Conservation (phyloP, 2,888 invertebrate species). For the Leptinotarsa juncta region DNA sequence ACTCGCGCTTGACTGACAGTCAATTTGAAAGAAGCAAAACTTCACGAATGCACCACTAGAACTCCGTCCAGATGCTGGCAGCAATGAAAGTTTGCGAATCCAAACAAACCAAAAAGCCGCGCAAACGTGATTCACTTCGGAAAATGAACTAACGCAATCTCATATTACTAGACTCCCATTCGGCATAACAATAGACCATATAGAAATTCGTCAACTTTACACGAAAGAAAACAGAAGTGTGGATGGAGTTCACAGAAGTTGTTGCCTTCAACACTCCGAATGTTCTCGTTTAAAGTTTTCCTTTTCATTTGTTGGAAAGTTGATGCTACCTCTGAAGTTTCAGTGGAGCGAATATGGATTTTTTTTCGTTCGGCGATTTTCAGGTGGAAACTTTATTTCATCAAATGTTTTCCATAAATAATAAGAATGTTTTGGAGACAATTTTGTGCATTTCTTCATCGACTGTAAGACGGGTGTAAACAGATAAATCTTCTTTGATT, state of each 20-base stretch:
- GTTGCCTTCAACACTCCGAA: neutral
- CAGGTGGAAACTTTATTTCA: too few species aligned
- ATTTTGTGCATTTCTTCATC: too few species aligned
- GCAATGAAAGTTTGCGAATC: slow-evolving; percentile 2
- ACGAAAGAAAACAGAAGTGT: neutral
- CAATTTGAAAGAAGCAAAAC: neutral
- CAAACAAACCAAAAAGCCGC: slow-evolving; percentile 3
- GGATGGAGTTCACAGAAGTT: neutral
- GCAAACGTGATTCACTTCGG: neutral
- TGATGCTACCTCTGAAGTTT: neutral
- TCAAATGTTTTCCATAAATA: too few species aligned
- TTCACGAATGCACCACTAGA: neutral
- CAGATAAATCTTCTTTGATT: too few species aligned
- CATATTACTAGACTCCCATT: neutral
- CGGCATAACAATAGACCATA: slow-evolving; percentile 2
- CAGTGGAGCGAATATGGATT: neutral
- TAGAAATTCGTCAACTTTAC: slow-evolving; percentile 9
- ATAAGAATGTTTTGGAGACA: too few species aligned
- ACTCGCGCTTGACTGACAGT: neutral
- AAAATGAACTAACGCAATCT: neutral
- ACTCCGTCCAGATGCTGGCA: neutral
- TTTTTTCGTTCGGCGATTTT: neutral
- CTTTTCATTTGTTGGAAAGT: neutral
- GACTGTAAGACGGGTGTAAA: too few species aligned
- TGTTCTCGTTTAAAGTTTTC: neutral